Conservation (phyloP, 2,113 vertebrate genomes). For the Dermatemys mawii region DNA sequence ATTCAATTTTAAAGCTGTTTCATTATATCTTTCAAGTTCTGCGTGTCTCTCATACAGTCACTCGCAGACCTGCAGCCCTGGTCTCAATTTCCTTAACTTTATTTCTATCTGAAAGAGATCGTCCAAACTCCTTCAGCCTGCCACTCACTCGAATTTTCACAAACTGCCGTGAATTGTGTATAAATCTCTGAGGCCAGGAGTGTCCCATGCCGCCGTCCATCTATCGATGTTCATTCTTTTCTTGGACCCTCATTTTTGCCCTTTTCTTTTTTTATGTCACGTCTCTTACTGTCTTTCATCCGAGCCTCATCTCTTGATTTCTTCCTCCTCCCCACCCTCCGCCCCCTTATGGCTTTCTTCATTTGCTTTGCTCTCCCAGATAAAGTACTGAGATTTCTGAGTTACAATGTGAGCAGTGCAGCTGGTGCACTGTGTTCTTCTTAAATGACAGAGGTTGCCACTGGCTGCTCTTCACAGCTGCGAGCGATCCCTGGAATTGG, state of each 20-base stretch:
- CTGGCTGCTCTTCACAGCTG: background rate
- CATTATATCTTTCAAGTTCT: background rate
- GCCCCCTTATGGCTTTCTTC: background rate
- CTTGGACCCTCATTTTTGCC: background rate
- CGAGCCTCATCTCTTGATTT: background rate
- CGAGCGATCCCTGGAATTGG: background rate
- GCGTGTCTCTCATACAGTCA: rapidly evolving
- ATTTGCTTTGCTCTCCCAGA: background rate
- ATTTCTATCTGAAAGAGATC: rapidly evolving
- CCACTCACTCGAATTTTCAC: background rate
- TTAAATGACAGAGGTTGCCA: background rate
- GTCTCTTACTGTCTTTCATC: background rate
- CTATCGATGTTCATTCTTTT: background rate
- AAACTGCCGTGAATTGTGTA: background rate
- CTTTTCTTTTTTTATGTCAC: background rate
- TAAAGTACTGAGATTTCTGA: background rate
- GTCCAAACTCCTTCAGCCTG: background rate
- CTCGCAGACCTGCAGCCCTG: background rate
- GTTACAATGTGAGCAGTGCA: background rate
- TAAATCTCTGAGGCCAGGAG: background rate
- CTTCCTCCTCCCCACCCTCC: no score
- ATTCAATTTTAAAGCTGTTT: background rate
- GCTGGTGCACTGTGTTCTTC: background rate
- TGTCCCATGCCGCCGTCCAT: background rate
- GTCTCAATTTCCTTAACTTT: background rate